These are phyloP conservation scores for Clusia tigrina DNA, from an alignment of 2,888 invertebrate species.

Conservation along the genomic window DNA sequence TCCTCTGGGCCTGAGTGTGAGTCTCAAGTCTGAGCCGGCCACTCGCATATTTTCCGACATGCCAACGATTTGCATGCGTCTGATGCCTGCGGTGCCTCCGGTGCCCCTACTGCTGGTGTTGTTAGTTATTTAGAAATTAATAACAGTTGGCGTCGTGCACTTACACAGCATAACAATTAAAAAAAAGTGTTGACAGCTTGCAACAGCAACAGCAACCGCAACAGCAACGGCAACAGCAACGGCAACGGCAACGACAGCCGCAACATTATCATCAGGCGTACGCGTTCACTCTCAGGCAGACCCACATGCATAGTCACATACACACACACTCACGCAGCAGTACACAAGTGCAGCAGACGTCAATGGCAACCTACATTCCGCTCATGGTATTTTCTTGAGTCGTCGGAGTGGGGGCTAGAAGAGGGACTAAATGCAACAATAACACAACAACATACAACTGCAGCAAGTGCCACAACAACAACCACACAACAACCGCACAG, in stretches of 20 bases:
- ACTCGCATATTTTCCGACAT: too few relatives aligned
- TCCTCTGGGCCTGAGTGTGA: too few relatives aligned
- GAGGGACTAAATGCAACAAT: background rate
- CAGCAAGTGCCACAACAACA: background rate
- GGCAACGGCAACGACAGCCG: background rate
- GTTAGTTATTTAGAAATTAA: background rate
- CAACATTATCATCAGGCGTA: background rate
- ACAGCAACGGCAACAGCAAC: slow-evolving; percentile 12
- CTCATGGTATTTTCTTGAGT: background rate
- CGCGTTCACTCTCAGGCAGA: background rate
- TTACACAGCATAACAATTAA: too few relatives aligned
- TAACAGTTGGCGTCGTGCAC: background rate
- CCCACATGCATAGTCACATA: background rate
- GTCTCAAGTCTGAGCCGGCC: background rate
- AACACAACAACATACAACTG: background rate
- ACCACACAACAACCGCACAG: too few relatives aligned
- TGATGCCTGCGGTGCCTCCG: background rate
- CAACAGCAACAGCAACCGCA: background rate
- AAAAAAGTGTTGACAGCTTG: too few relatives aligned
- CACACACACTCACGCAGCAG: background rate
- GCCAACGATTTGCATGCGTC: too few relatives aligned
- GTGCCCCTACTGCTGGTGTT: background rate
- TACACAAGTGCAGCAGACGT: slow-evolving; percentile 12
- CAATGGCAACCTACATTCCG: slow-evolving; percentile 20
- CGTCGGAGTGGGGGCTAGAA: background rate